Evolutionary conservation across 2,113 vertebrate genomes (phyloP).

Genomic region (Proterorhinus semilunaris): DNA sequence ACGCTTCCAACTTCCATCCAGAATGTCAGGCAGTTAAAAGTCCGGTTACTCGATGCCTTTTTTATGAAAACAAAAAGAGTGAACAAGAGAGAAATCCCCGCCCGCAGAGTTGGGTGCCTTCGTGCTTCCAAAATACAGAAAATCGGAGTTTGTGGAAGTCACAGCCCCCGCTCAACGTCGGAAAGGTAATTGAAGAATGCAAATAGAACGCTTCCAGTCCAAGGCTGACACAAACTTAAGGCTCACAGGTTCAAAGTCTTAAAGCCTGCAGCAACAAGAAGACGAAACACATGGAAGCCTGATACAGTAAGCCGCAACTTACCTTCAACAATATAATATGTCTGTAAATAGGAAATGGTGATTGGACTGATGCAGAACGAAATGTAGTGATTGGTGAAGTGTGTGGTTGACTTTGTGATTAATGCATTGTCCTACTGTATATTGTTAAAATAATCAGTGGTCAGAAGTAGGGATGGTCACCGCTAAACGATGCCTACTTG

Average conservation of each 20-base stretch:
- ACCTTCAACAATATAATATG: too few relatives aligned
- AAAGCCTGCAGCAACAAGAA: conserved; percentile 15
- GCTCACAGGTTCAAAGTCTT: conserved; percentile 55
- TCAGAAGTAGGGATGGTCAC: too few relatives aligned
- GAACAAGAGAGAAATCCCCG: conserved; percentile 23
- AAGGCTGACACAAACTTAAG: conserved; percentile 65
- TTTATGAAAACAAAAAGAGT: conserved; percentile 19
- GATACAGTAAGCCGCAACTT: too few relatives aligned
- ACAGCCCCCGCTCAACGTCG: conserved; percentile 65
- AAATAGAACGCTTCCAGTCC: conserved; percentile 76
- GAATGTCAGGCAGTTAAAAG: conserved; percentile 58
- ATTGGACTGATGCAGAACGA: too few relatives aligned
- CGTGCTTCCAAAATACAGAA: conserved; percentile 59
- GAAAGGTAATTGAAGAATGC: conserved; percentile 79
- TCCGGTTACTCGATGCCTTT: conserved; percentile 47
- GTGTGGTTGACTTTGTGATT: too few relatives aligned
- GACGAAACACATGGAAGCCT: conserved; percentile 6
- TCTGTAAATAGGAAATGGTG: too few relatives aligned
- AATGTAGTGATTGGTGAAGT: too few relatives aligned
- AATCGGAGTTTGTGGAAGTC: conserved; percentile 54
- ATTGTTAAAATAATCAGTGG: too few relatives aligned
- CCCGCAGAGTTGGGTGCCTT: conserved; percentile 63
- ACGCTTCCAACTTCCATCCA: conserved; percentile 42
- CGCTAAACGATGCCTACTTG: too few relatives aligned
- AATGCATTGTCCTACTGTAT: too few relatives aligned